Percentiles rank a stretch among this genome's conserved stretches.
These are phyloP conservation scores for Lithobates pipiens DNA, from an alignment of 2,797 vertebrate species.

Conservation along the genomic window DNA sequence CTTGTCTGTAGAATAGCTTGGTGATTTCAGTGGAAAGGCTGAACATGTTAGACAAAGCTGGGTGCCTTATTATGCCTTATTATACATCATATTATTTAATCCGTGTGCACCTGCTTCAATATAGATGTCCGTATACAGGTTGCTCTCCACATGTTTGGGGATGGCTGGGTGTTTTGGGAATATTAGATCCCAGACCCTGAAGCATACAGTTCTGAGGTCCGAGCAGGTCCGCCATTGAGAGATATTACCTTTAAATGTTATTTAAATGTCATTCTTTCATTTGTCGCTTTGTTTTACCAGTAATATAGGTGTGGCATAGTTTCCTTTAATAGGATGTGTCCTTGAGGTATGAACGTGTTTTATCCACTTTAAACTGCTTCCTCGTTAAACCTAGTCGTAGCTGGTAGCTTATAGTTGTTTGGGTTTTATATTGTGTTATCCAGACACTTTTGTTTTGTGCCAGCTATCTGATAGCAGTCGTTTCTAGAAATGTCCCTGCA, in stretches of 20 bases:
- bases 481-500: background rate
- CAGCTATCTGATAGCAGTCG: background rate
- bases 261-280: background rate
- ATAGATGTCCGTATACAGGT: too few species aligned
- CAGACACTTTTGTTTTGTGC: background rate
- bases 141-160: too few species aligned
- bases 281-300: background rate
- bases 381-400: background rate
- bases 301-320: background rate
- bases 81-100: too few species aligned
- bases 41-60: background rate
- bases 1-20: background rate
- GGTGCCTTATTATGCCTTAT: background rate
- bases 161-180: too few species aligned
- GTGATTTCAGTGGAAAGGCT: background rate
- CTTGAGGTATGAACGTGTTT: conserved; percentile 22
- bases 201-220: too few species aligned
- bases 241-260: too few species aligned
- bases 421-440: background rate
- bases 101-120: background rate
- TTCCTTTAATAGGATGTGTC: conserved; percentile 5
- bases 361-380: background rate
- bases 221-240: too few species aligned
- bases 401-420: conserved; percentile 2
- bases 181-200: too few species aligned